Base-by-base conservation (phyloP, 1,140 invertebrate species). In the Lanistes nyassanus region DNA sequence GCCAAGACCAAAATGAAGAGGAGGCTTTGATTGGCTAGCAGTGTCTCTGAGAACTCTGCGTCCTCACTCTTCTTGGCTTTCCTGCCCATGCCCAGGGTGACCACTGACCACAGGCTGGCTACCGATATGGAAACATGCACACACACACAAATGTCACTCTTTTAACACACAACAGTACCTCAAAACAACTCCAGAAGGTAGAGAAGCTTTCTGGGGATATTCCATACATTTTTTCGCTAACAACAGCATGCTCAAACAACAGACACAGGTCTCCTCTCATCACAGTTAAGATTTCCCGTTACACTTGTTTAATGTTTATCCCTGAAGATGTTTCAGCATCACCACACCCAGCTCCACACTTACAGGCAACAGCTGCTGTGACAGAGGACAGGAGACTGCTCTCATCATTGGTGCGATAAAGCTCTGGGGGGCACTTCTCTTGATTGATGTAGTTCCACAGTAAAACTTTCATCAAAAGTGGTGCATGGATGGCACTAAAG, bases 1-100 rank as follows among this genome's bases (percentile, higher is more conserved):
- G 95, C 93, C 75, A 99, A 90, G 65, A 97, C 93, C 71, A 99
- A 90, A 58, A 98, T 89, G 37, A 99, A 90, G 64, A 98, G 89
- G 56, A 97, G 91, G 81, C 95, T 95, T 89, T 98, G 96, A 90
- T 94, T 95, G 74, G 96, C 95, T 79, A 97, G 90, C 29, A 95
- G 79, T 37, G 84, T 84, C 60, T 84, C 90, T 80, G 90, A 77
- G 81, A 88, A 76, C 83, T 85, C 88, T 31, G 85, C 85, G 56
- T 91, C 88, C 85, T 91, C 89, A 79, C 90, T 91, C 76, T 83
- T 84, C 76, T 83, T 83, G 76, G 76, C 69, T 78, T 89, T 87
- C 56, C 85, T 77, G 84, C 72, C 91, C 88, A 92, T 92, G 81
- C 92, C 93, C 80, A 94, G 89, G 26, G 93, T 93, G 70, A 94